Evolutionary conservation across 1,140 invertebrate species (phyloP).

Genomic region (Heliconius nattereri): DNA sequence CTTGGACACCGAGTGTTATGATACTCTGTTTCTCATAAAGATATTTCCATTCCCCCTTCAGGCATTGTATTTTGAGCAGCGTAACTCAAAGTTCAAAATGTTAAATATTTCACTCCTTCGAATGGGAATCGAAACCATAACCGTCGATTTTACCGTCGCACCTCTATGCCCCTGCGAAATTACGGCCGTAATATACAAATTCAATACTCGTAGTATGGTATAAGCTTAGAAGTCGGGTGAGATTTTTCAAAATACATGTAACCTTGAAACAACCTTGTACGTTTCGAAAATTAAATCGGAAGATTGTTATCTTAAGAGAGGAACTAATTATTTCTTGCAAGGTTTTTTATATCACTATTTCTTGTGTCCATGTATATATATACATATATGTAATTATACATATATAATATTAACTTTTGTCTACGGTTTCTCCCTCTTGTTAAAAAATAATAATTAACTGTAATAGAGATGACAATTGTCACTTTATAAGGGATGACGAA

Average conservation of each 20-base stretch:
- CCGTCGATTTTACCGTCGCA: too few relatives aligned
- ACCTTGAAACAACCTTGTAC: slow-evolving; percentile 17
- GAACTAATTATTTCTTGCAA: slow-evolving; percentile 14
- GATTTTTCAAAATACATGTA: neutral
- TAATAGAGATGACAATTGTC: neutral
- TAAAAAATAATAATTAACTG: neutral
- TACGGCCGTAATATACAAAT: too few relatives aligned
- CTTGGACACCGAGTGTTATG: neutral
- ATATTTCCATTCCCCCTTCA: neutral
- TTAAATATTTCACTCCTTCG: too few relatives aligned
- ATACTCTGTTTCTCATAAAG: neutral
- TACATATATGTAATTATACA: neutral
- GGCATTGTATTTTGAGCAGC: neutral
- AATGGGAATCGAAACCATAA: too few relatives aligned
- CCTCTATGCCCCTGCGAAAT: too few relatives aligned
- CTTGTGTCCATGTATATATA: neutral
- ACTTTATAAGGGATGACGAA: too few relatives aligned
- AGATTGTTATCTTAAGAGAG: neutral
- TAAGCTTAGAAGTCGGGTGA: neutral
- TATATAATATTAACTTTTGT: neutral
- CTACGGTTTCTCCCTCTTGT: too few relatives aligned
- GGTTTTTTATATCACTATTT: neutral
- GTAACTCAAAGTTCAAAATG: neutral
- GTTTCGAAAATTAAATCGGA: neutral
- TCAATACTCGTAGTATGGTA: too few relatives aligned